Conservation (phyloP, 2,888 invertebrate species). For the Dicranocentrus wangi region DNA sequence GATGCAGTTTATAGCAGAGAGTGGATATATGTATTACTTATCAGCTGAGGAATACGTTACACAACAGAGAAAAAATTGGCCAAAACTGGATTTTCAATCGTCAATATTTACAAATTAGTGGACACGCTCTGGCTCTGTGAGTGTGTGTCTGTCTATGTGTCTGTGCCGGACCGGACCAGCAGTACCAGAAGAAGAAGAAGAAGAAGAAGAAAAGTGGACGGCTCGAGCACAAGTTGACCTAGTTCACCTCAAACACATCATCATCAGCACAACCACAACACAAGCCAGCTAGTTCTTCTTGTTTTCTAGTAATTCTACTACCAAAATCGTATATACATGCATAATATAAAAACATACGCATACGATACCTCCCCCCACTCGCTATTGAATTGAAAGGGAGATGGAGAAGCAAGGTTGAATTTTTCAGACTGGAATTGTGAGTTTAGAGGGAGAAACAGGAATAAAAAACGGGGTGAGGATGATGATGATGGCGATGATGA, state of each 20-base stretch:
- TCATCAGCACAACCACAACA: slow-evolving; percentile 3
- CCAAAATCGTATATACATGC: background rate
- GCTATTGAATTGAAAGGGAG: too few species aligned
- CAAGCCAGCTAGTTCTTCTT: slow-evolving; percentile 52
- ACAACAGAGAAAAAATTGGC: slow-evolving; percentile 62
- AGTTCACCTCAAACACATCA: slow-evolving; percentile 56
- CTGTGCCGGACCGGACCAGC: slow-evolving; percentile 8
- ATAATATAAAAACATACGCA: background rate
- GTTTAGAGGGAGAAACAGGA: too few species aligned
- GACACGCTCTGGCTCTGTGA: slow-evolving; percentile 44
- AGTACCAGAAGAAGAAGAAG: slow-evolving; percentile 57
- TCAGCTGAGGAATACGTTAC: slow-evolving; percentile 40
- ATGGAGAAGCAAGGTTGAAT: too few species aligned
- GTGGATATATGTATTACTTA: background rate
- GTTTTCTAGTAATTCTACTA: slow-evolving; percentile 40
- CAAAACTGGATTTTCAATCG: slow-evolving; percentile 66
- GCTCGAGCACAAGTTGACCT: slow-evolving; percentile 57
- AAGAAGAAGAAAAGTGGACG: slow-evolving; percentile 38
- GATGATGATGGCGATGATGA: slow-evolving; percentile 7
- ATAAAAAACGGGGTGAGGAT: too few species aligned
- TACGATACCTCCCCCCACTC: too few species aligned
- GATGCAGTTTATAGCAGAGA: background rate
- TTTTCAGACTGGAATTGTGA: too few species aligned
- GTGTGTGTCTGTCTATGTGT: background rate
- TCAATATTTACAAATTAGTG: slow-evolving; percentile 66